A percentile compares a stretch with the other conserved stretches of the same genome.
Conservation (phyloP, 2,113 vertebrate species). For the Ictalurus punctatus region DNA sequence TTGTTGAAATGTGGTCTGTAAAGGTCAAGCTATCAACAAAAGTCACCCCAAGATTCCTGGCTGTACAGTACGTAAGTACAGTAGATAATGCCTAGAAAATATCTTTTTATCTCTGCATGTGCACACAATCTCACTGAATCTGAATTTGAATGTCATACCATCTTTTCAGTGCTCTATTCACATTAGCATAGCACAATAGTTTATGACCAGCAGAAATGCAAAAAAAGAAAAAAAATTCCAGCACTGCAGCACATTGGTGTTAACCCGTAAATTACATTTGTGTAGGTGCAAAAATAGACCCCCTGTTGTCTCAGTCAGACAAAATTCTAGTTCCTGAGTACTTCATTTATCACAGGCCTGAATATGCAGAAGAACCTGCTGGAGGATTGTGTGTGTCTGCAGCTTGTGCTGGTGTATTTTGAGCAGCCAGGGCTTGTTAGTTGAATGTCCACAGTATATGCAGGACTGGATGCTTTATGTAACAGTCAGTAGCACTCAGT, state of each 20-base stretch:
- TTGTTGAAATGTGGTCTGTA: too few species aligned
- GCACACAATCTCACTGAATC: background rate
- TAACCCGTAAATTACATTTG: background rate
- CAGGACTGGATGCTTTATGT: slow-evolving; percentile 13
- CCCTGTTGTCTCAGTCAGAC: background rate
- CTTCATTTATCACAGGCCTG: background rate
- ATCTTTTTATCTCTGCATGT: background rate
- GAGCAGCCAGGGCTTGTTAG: slow-evolving; percentile 6
- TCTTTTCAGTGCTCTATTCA: background rate
- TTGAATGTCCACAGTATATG: slow-evolving; percentile 18
- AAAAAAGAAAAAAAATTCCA: background rate
- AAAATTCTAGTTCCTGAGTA: background rate
- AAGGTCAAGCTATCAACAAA: too few species aligned
- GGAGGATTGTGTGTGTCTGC: background rate
- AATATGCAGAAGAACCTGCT: background rate
- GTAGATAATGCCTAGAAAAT: background rate
- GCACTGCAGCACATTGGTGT: background rate
- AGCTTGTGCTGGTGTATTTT: background rate
- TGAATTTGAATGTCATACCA: background rate
- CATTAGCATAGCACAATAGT: background rate
- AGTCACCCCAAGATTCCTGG: too few species aligned
- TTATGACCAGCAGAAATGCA: background rate
- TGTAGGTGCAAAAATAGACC: slow-evolving; percentile 5
- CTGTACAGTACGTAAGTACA: too few species aligned
- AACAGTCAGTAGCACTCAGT: slow-evolving; percentile 10